These are phyloP conservation scores for Calameuta pallipes DNA, from an alignment of 2,888 invertebrate genomes.

Conservation along the genomic window DNA sequence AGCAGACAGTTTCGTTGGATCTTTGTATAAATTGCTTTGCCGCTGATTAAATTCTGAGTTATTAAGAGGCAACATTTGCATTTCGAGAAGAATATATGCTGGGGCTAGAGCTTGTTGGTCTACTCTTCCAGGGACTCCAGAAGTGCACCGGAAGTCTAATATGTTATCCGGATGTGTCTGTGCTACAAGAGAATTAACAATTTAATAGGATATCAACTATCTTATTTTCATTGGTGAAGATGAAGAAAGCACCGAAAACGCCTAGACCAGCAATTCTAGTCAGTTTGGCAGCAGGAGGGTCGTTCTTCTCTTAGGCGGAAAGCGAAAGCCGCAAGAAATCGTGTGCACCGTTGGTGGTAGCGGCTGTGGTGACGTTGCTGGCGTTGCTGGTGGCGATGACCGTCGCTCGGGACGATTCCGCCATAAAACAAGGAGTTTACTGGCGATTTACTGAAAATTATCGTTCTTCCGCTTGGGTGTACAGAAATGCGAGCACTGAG, in stretches of 20 bases:
- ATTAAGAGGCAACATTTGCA: slow-evolving; percentile 39
- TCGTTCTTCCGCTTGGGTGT: slow-evolving; percentile 50
- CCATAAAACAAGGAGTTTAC: slow-evolving; percentile 30
- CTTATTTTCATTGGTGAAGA: neutral
- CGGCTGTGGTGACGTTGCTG: neutral
- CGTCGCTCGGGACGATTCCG: neutral
- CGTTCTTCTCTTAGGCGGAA: neutral
- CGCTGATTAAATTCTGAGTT: slow-evolving; percentile 48
- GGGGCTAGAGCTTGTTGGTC: neutral
- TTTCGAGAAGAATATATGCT: slow-evolving; percentile 38
- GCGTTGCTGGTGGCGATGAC: neutral
- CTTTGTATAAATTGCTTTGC: slow-evolving; percentile 39
- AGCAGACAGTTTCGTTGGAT: slow-evolving; percentile 21
- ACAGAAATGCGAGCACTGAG: slow-evolving; percentile 17
- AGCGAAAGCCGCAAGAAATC: neutral
- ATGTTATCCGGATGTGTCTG: neutral
- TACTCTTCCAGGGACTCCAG: neutral
- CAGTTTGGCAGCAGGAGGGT: neutral
- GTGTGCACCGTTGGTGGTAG: neutral
- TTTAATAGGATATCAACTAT: neutral
- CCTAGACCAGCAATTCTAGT: neutral
- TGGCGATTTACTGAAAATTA: slow-evolving; percentile 52
- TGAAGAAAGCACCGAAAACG: neutral
- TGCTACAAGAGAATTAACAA: neutral
- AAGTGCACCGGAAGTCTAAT: neutral